A percentile compares a stretch with the other conserved stretches of the same genome.
These are phyloP conservation scores for Chelonus insularis DNA, from an alignment of 1,140 invertebrate species.

Conservation along the genomic window DNA sequence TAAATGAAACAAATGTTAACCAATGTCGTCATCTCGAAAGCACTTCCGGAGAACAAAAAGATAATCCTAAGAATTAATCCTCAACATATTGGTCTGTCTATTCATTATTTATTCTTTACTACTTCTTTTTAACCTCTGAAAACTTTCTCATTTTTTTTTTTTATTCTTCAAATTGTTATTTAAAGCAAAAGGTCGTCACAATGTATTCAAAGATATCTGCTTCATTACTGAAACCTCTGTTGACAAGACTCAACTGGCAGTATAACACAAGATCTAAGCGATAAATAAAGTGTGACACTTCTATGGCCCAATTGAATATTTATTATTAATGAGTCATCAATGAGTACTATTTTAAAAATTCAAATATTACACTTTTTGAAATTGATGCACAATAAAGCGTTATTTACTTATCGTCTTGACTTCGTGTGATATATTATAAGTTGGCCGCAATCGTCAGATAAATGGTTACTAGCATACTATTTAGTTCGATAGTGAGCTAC, in stretches of 20 bases:
- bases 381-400: conserved; percentile 22
- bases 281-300: not conserved
- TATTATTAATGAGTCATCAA: not conserved
- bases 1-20: too few relatives aligned
- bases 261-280: not conserved
- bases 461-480: not conserved
- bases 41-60: conserved; percentile 9
- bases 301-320: not conserved
- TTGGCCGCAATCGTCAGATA: conserved; percentile 14
- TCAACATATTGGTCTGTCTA: not conserved
- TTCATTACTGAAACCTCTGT: too few relatives aligned
- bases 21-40: too few relatives aligned
- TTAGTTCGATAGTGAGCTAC: conserved; percentile 26
- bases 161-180: too few relatives aligned
- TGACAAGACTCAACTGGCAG: too few relatives aligned
- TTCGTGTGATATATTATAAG: too few relatives aligned
- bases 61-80: conserved; percentile 6
- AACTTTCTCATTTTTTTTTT: too few relatives aligned
- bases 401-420: too few relatives aligned
- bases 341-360: not conserved
- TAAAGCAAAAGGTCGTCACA: too few relatives aligned
- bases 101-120: not conserved
- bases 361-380: not conserved
- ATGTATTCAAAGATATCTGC: too few relatives aligned
- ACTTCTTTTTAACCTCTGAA: too few relatives aligned